Evolutionary conservation across 23 tunicate species (phyloP).

Genomic region (Halocynthia roretzi): DNA sequence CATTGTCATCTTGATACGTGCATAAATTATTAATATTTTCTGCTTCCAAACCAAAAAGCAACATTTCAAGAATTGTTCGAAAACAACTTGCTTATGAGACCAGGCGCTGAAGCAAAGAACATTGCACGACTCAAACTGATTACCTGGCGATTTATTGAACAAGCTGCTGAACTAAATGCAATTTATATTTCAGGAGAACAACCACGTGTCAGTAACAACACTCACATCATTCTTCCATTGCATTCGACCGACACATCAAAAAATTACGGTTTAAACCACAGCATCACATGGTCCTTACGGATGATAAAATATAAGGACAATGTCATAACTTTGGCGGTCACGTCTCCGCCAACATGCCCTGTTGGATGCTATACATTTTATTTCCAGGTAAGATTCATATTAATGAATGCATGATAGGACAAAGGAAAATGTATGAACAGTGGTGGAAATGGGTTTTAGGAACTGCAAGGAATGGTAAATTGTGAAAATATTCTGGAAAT

Average conservation of each 20-base stretch:
- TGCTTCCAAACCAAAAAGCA: too few relatives aligned
- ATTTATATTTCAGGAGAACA: slow-evolving; percentile 1
- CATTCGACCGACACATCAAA: slow-evolving; percentile 3
- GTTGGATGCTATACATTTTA: background rate
- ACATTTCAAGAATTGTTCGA: too few relatives aligned
- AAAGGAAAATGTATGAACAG: background rate
- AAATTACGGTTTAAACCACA: background rate
- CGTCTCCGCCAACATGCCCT: slow-evolving; percentile 3
- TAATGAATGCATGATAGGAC: too few relatives aligned
- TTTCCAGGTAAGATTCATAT: slow-evolving; percentile 18
- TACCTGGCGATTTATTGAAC: background rate
- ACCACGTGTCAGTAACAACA: slow-evolving; percentile 15
- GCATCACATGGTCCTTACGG: background rate
- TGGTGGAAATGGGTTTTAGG: background rate
- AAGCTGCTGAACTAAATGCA: too few relatives aligned
- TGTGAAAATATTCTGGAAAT: too few relatives aligned
- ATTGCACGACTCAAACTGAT: too few relatives aligned
- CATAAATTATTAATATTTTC: too few relatives aligned
- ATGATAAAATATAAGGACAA: background rate
- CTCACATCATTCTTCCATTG: slow-evolving; percentile 12
- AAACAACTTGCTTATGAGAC: too few relatives aligned
- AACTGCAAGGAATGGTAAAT: background rate
- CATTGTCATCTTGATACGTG: too few relatives aligned
- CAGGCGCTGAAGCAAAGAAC: too few relatives aligned
- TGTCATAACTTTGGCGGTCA: background rate